Evolutionary conservation across 2,113 vertebrate genomes (phyloP), one percentile per base, ranked within the genome.

Genomic region (Emydura subglobosa): DNA sequence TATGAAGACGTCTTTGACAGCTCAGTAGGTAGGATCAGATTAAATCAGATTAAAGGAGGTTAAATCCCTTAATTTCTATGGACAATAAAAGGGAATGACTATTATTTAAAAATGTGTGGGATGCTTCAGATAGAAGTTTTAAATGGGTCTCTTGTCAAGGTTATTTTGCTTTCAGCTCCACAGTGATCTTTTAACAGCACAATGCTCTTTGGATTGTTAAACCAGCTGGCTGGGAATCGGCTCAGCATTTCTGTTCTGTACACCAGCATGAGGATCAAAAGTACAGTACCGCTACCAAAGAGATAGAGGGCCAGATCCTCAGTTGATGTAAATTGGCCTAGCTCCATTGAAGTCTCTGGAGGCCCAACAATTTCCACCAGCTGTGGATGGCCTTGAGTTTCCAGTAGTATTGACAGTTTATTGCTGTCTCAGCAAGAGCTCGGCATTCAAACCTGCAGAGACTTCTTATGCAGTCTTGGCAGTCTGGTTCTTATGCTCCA

Each of bases 301-400:
- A 44, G 74, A 39, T 5, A n/a, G 65, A 19, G 65, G n/a, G 34
- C 14, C 65, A 21, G 31, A n/a, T 68, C 34, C 17, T 68, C 65
- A n/a, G 65, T 10, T 76, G 24, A 44, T 76, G 42, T 76, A 44
- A 44, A 47, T 44, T 76, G 72, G 21, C 22, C 39, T 25, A 25
- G n/a, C 22, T 42, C 21, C 61, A 68, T n/a, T n/a, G 65, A 19
- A n/a, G 7, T 68, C 7, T 94, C 91, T 85, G 79, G 91, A 95
- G 89, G n/a, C 47, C 82, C 91, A 88, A 65, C 7, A 0, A 68
- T 90, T 96, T 93, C 91, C 83, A 93, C 81, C 57, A 81, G 49
- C 74, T 91, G 51, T 76, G 49, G 81, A 2, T 90, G 93, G 93
- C 92, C 79, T 79, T 87, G 95, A 94, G 96, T 97, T 96, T 92